Conservation (phyloP, 2,888 invertebrate species). For the Campoplex nolae region DNA sequence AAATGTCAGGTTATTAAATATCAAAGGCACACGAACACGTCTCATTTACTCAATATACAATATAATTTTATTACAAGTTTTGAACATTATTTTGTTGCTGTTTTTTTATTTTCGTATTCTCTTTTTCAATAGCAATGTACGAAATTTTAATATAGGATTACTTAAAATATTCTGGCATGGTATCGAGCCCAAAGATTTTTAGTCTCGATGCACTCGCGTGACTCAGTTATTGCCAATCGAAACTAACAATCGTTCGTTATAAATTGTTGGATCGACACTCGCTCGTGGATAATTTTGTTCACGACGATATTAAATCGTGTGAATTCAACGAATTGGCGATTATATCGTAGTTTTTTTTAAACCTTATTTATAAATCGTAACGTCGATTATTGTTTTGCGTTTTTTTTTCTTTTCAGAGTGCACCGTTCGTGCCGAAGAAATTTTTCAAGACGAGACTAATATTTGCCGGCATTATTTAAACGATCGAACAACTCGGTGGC, state of each 20-base stretch:
- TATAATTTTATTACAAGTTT: conserved; percentile 80
- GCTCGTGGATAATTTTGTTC: conserved; percentile 34
- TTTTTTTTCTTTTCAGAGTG: conserved; percentile 9
- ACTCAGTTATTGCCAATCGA: conserved; percentile 5
- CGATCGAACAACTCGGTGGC: conserved; percentile 28
- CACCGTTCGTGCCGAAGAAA: conserved; percentile 30
- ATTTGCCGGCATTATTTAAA: conserved; percentile 16
- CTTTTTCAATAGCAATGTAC: conserved; percentile 78
- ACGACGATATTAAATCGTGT: conserved; percentile 39
- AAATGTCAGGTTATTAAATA: conserved; percentile 21
- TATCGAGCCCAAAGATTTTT: conserved; percentile 17
- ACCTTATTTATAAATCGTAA: conserved; percentile 53
- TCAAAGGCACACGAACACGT: conserved; percentile 40
- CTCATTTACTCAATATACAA: conserved; percentile 79
- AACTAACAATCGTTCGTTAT: conserved; percentile 18
- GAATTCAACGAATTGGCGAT: conserved; percentile 53
- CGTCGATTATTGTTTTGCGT: conserved; percentile 4
- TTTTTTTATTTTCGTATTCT: conserved; percentile 69
- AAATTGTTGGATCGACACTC: conserved; percentile 35
- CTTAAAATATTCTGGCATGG: conserved; percentile 78
- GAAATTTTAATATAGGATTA: conserved; percentile 78
- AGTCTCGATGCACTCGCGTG: conserved; percentile 34
- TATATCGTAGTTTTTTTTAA: conserved; percentile 29
- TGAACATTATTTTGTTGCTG: conserved; percentile 75
- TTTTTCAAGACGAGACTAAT: conserved; percentile 35